Evolutionary conservation across 2,888 invertebrate species (phyloP), one percentile per base, ranked within the genome.

Genomic region (Stratiomys singularior): DNA sequence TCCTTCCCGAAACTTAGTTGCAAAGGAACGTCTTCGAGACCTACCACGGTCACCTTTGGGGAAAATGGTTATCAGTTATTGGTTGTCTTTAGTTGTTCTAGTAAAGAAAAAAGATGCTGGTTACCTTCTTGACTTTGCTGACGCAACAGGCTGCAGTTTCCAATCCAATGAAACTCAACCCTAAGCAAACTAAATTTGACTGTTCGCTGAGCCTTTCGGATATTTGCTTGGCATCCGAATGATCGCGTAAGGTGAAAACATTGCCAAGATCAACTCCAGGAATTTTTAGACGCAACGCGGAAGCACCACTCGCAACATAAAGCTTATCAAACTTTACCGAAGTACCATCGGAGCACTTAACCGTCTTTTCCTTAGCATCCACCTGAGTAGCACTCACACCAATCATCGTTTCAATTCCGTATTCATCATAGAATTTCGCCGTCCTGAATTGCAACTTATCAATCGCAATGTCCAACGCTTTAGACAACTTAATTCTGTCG

Each of bases 141-240:
- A 89, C 89, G 82, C 94, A 91, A 78, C 91, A 92, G 0, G 96
- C 91, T 0, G 98, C 98, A 0, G 93, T 91, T 89, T 99, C 98
- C 89, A 98, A 91, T 0, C 95, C 97, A 79, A 99, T 96, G 84
- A 98, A 99, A 81, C 98, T 96, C 0, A 94, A 89, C 2, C 99
- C 99, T 69, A 96, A 88, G 27, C 98, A 92, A 0, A 98, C 94
- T 0, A 98, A 92, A 82, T 95, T 89, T 80, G 92, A 92, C 76
- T 94, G 92, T 46, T 91, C 89, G 0, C 88, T 88, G 1, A 95
- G 84, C 18, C 88, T 84, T 0, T 89, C 88, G 1, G 90, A 85
- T 60, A 97, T 93, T 58, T 88, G 88, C 74, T 90, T 87, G 0
- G 93, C 91, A 86, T 98, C 96, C 0, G 91, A 90, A 79, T 92